A percentile compares a stretch with the other conserved stretches of the same genome.
phyloP scores from a whole-genome alignment of 2,113 vertebrate genomes.

The Phalacrocorax aristotelis region DNA sequence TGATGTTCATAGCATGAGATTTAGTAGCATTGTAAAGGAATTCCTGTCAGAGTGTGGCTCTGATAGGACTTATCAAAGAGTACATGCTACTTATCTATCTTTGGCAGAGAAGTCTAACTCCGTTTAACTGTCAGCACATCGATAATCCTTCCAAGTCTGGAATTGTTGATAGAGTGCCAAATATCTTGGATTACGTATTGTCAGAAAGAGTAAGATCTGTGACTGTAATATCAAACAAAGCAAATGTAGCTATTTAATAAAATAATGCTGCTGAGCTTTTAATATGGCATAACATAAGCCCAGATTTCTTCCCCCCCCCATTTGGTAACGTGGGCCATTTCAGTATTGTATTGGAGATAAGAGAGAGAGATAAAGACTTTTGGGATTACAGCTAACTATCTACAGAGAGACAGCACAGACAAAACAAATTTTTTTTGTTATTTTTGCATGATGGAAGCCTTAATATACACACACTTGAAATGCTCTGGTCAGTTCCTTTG shows the following conservation, averaged over 20 bases:
- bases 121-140: constrained; percentile 42
- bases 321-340: background rate
- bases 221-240: constrained; percentile 20
- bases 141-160: constrained; percentile 44
- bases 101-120: constrained; percentile 23
- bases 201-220: constrained; percentile 2
- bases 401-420: background rate
- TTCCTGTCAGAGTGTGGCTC: constrained; percentile 53
- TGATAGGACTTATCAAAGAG: constrained; percentile 54
- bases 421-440: background rate
- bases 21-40: constrained; percentile 27
- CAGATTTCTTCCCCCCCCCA: no score
- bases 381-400: background rate
- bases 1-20: background rate
- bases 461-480: background rate
- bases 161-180: constrained; percentile 43
- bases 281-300: background rate
- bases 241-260: constrained; percentile 12
- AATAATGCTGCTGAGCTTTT: constrained; percentile 23
- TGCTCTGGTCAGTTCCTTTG: background rate
- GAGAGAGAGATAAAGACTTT: background rate
- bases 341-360: background rate
- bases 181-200: constrained; percentile 38
- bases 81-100: constrained; percentile 41
- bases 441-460: background rate